These are phyloP conservation scores for Pseudotriccus pelzelni DNA, from an alignment of 2,797 vertebrate species.

Conservation along the genomic window DNA sequence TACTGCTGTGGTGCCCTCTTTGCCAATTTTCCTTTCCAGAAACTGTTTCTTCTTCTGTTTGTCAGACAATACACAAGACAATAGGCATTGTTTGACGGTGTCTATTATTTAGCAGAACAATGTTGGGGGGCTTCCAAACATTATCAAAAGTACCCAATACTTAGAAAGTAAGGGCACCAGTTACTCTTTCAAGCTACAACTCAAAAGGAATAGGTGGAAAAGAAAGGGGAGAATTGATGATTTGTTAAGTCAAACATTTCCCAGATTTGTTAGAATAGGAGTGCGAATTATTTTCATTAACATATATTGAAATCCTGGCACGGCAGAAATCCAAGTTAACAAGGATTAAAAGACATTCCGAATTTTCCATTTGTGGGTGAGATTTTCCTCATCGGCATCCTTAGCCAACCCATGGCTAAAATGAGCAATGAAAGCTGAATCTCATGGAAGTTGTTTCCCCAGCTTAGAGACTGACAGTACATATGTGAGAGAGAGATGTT, in stretches of 20 bases:
- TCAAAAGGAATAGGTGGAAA: neutral
- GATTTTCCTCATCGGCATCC: neutral
- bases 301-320: neutral
- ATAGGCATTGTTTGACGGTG: neutral
- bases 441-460: neutral
- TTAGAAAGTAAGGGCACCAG: neutral
- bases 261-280: neutral
- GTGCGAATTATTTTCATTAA: neutral
- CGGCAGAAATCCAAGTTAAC: neutral
- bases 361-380: neutral
- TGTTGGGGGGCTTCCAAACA: neutral
- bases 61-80: neutral
- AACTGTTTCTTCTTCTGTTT: neutral
- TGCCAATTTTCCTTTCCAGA: neutral
- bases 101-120: neutral
- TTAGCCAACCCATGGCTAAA: neutral
- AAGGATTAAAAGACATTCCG: neutral
- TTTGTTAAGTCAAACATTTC: neutral
- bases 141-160: neutral
- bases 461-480: neutral
- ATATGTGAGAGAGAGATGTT: neutral
- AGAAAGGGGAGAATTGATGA: neutral
- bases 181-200: neutral
- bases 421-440: neutral
- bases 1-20: neutral